Percentiles rank a stretch among this genome's conserved stretches.
These are phyloP conservation scores for Eurytoma adleriae DNA, from an alignment of 2,888 invertebrate genomes.

Conservation along the genomic window DNA sequence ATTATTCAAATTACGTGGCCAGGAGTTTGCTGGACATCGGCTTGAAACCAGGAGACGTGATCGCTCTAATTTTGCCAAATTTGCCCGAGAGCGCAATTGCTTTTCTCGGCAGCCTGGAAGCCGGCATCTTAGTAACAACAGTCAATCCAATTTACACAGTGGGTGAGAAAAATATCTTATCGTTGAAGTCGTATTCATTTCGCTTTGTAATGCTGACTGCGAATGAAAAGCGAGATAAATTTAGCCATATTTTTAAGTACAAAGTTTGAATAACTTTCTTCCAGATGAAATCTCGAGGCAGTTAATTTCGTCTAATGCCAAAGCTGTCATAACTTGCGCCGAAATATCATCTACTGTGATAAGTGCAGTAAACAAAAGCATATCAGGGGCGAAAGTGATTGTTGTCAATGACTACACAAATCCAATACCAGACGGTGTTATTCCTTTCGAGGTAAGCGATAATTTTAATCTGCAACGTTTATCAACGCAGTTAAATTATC, in stretches of 20 bases:
- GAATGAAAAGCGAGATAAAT: too few relatives aligned
- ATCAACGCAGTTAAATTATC: too few relatives aligned
- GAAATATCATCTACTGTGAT: slow-evolving; percentile 77
- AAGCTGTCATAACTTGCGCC: slow-evolving; percentile 80
- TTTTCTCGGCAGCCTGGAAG: slow-evolving; percentile 82
- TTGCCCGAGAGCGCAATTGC: slow-evolving; percentile 85
- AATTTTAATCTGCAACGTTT: too few relatives aligned
- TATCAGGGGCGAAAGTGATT: slow-evolving; percentile 62
- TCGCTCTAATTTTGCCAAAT: slow-evolving; percentile 86
- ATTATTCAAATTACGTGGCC: slow-evolving; percentile 82
- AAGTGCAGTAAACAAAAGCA: slow-evolving; percentile 71
- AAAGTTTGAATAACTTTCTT: neutral
- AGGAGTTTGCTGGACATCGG: slow-evolving; percentile 83
- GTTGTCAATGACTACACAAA: slow-evolving; percentile 71
- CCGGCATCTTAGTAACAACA: slow-evolving; percentile 84
- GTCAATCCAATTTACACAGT: slow-evolving; percentile 86
- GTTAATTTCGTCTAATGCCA: slow-evolving; percentile 80
- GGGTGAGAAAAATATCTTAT: slow-evolving; percentile 68
- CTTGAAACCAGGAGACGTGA: slow-evolving; percentile 81
- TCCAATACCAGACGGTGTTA: slow-evolving; percentile 78
- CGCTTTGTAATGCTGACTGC: neutral
- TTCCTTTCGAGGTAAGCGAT: slow-evolving; percentile 78
- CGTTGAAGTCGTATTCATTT: neutral
- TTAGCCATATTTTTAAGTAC: neutral
- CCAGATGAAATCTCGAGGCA: slow-evolving; percentile 85